These are phyloP conservation scores for Drosophila asahinai DNA, from an alignment of 1,140 invertebrate genomes.

Conservation along the genomic window DNA sequence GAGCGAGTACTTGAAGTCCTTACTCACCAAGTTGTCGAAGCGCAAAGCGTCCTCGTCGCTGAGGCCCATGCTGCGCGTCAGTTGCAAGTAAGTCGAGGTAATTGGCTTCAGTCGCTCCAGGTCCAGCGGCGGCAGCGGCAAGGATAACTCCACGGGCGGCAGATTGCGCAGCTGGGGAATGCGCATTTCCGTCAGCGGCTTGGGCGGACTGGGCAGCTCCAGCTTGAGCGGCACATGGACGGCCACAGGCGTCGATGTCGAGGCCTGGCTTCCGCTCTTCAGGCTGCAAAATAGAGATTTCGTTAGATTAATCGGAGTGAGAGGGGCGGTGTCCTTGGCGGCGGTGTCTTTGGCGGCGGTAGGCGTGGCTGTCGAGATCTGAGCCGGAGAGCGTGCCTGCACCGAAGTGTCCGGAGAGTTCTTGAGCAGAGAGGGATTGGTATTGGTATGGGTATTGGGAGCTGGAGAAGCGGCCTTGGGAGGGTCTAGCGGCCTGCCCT, in stretches of 20 bases:
- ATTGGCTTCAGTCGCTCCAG: constrained; percentile 91
- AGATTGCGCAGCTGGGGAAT: constrained; percentile 59
- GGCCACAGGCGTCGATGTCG: constrained; percentile 61
- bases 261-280: constrained; percentile 57
- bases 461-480: constrained; percentile 43
- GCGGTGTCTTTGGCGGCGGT: constrained; percentile 1
- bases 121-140: constrained; percentile 73
- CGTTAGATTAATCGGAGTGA: constrained; percentile 75
- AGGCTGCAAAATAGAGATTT: constrained; percentile 73
- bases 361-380: constrained; percentile 46
- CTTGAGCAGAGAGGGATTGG: constrained; percentile 32
- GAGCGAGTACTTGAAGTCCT: constrained; percentile 82
- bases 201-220: constrained; percentile 65
- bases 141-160: constrained; percentile 36
- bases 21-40: constrained; percentile 86
- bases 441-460: constrained; percentile 11
- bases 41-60: constrained; percentile 88
- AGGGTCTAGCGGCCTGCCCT: constrained; percentile 28
- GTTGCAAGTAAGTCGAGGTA: constrained; percentile 93
- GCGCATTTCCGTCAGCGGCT: constrained; percentile 55
- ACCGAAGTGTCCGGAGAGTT: constrained; percentile 54
- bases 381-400: constrained; percentile 53
- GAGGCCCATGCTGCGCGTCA: constrained; percentile 89
- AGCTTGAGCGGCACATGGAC: constrained; percentile 59
- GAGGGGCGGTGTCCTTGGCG: constrained; percentile 13